A percentile compares a stretch with the other conserved stretches of the same genome.
These are phyloP conservation scores for Lypha dubia DNA, from an alignment of 2,888 invertebrate species.

Conservation along the genomic window DNA sequence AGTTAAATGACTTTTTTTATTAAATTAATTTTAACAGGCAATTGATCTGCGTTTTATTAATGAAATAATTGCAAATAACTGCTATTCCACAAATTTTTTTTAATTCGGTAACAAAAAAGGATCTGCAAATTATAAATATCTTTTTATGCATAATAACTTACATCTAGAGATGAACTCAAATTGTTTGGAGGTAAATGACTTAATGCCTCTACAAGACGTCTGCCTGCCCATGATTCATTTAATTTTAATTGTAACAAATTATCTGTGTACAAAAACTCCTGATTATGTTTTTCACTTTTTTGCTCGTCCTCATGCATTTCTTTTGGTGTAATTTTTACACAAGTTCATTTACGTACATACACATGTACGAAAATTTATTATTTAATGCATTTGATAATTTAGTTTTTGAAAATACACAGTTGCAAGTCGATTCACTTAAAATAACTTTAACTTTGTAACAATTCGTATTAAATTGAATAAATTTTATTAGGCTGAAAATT, in stretches of 20 bases:
- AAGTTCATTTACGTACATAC: background rate
- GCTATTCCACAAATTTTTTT: background rate
- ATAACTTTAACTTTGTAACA: slow-evolving; percentile 46
- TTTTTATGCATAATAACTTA: slow-evolving; percentile 74
- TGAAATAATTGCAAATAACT: background rate
- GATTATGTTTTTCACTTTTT: background rate
- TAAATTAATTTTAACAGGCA: background rate
- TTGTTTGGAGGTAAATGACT: slow-evolving; percentile 80
- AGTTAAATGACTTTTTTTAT: background rate
- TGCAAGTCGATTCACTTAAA: slow-evolving; percentile 12
- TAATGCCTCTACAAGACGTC: slow-evolving; percentile 84
- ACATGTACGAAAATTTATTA: background rate
- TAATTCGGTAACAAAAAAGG: too few relatives aligned
- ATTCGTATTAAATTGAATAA: slow-evolving; percentile 47
- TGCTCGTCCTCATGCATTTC: slow-evolving; percentile 37
- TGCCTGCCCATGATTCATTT: slow-evolving; percentile 86
- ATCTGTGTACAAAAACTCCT: slow-evolving; percentile 34
- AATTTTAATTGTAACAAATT: slow-evolving; percentile 83
- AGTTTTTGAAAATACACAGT: slow-evolving; percentile 11
- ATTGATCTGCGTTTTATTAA: background rate
- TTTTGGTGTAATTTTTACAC: slow-evolving; percentile 21
- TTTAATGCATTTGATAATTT: background rate
- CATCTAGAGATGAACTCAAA: slow-evolving; percentile 77
- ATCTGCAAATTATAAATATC: too few relatives aligned
- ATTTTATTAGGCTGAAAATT: background rate